Evolutionary conservation across 1,140 invertebrate species (phyloP).

Genomic region (Zaprionus ghesquierei): DNA sequence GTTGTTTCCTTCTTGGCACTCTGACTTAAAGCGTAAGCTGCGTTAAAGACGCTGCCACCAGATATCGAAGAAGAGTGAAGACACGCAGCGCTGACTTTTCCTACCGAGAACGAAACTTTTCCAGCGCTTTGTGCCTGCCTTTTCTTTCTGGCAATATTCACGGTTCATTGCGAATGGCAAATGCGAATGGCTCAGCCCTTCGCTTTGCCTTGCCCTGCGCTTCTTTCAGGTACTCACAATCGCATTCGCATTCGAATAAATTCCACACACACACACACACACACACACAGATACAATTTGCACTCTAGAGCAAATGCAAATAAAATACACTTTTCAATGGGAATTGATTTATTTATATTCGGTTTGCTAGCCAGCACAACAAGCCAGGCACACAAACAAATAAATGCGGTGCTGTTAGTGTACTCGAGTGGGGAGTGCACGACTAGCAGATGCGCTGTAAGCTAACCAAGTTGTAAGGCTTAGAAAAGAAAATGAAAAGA

Average conservation of each 20-base stretch:
- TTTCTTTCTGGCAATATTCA: not conserved
- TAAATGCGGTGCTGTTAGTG: slow-evolving; percentile 24
- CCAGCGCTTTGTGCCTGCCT: not conserved
- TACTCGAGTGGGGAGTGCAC: not conserved
- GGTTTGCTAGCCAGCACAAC: slow-evolving; percentile 50
- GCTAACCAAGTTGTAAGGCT: too few relatives aligned
- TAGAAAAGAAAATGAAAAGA: too few relatives aligned
- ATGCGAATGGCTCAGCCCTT: not conserved
- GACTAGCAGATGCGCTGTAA: not conserved
- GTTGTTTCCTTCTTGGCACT: slow-evolving; percentile 28
- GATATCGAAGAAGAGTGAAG: not conserved
- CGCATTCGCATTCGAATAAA: not conserved
- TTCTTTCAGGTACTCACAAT: slow-evolving; percentile 16
- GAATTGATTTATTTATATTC: slow-evolving; percentile 65
- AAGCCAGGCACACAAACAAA: slow-evolving; percentile 47
- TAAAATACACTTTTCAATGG: slow-evolving; percentile 56
- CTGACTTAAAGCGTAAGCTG: not conserved
- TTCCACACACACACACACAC: not conserved
- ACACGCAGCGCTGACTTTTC: not conserved
- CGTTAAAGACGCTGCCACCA: not conserved
- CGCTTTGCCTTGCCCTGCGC: not conserved
- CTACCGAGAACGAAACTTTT: not conserved
- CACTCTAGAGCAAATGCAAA: slow-evolving; percentile 64
- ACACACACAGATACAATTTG: slow-evolving; percentile 44
- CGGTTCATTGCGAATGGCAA: not conserved